Evolutionary conservation across 2,888 invertebrate genomes (phyloP), one percentile per base, ranked within the genome.

Genomic region (Troides helena): DNA sequence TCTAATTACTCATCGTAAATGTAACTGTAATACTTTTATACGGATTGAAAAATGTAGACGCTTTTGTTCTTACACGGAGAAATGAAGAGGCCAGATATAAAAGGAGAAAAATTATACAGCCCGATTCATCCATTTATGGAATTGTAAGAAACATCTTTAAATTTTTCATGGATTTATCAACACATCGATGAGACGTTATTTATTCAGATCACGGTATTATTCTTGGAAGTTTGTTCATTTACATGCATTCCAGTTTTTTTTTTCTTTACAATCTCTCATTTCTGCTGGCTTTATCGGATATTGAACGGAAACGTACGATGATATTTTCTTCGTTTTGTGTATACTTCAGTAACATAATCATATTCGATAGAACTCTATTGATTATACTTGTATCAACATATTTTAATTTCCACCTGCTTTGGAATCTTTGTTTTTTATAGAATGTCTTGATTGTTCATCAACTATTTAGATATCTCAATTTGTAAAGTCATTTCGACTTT

Each of bases 171-270:
- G 83, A 79, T 85, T 89, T 89, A 89, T 89, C 89, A 89, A 86
- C 84, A 80, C 86, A 88, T 90, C 87, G 87, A 90, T 88, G 88
- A 86, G 79, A 74, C 80, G 80, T 85, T 88, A 89, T 85, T 86
- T 88, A 90, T 90, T 90, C 89, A 86, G 81, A 81, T 86, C 90
- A 89, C 88, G 88, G 77, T 80, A 82, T 86, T 84, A 88, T 86
- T 83, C 86, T 80, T 79, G 85, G 83, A 87, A 89, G 82, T 87
- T 86, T 85, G 80, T 87, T 88, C 87, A 86, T 89, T 89, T 90
- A 85, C 86, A 88, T 88, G 85, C 84, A 87, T 87, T 85, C 81
- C 80, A 73, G 50, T 57, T 87, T 86, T 80, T 77, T 57, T 87
- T 85, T 80, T 77, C 75, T 85, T 83, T 78, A 79, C 82, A 82